Conservation (phyloP, 2,113 vertebrate species). For the Prolemur simus region DNA sequence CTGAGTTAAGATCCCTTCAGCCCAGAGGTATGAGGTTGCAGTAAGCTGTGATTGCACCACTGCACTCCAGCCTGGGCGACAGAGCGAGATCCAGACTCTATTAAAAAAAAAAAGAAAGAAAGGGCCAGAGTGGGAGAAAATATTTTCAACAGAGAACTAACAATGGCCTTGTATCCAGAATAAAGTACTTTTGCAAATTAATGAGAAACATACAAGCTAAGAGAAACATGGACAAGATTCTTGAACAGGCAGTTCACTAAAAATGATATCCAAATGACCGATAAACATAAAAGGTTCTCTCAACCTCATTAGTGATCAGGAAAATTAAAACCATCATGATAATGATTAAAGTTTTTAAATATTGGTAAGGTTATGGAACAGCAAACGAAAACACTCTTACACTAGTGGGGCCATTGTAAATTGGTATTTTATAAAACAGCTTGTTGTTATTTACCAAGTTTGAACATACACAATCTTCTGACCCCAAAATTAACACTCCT, state of each 20-base stretch:
- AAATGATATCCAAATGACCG: neutral
- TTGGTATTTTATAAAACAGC: neutral
- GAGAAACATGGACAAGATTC: neutral
- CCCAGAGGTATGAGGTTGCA: too few species aligned
- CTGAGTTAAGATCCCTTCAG: too few species aligned
- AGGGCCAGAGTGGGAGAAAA: neutral
- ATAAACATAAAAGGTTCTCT: neutral
- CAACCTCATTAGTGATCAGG: neutral
- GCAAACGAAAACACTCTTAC: neutral
- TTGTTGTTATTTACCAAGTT: neutral
- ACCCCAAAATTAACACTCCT: neutral
- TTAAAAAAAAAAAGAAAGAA: too few species aligned
- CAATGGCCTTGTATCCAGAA: neutral
- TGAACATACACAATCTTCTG: neutral
- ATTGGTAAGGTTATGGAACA: neutral
- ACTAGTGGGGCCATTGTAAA: neutral
- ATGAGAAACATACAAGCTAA: neutral
- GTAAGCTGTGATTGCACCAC: too few species aligned
- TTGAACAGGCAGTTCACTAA: neutral
- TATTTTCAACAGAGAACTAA: neutral
- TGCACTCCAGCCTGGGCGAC: too few species aligned
- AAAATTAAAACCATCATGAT: neutral
- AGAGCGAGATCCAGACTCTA: too few species aligned
- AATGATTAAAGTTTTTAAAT: too few species aligned
- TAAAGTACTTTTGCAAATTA: neutral